phyloP scores from a whole-genome alignment of 1,140 invertebrate genomes.

The Apis cerana region DNA sequence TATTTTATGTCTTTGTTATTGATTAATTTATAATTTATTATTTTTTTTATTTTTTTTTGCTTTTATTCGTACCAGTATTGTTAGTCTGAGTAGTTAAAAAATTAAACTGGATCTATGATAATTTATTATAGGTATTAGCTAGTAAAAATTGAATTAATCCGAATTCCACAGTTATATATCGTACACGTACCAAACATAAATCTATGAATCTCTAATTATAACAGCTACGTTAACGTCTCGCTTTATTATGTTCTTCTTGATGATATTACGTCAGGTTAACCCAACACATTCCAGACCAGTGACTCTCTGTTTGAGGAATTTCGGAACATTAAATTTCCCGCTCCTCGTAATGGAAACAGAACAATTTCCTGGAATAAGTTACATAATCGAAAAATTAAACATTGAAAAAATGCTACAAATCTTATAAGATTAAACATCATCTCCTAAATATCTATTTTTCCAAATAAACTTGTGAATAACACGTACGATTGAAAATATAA shows the following conservation, averaged over 20 bases:
- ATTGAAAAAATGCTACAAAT: not conserved
- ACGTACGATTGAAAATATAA: too few species aligned
- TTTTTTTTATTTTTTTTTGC: too few species aligned
- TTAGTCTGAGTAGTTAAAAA: too few species aligned
- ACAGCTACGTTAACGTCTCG: conserved; percentile 31
- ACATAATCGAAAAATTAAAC: not conserved
- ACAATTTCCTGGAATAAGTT: not conserved
- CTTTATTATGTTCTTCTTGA: conserved; percentile 61
- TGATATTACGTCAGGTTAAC: conserved; percentile 53
- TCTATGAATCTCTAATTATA: conserved; percentile 36
- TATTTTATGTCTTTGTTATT: too few species aligned
- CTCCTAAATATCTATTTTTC: too few species aligned
- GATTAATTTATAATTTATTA: too few species aligned
- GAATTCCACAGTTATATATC: not conserved
- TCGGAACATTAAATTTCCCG: not conserved
- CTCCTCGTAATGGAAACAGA: not conserved
- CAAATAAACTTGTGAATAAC: too few species aligned
- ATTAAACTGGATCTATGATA: too few species aligned
- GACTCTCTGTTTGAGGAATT: conserved; percentile 35
- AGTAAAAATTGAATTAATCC: too few species aligned
- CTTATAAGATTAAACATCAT: too few species aligned
- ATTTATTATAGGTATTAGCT: too few species aligned
- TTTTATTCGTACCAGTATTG: too few species aligned
- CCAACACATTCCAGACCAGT: conserved; percentile 52
- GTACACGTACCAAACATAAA: not conserved